Evolutionary conservation across 2,113 vertebrate genomes (phyloP).

Genomic region (Pygoscelis antarcticus): DNA sequence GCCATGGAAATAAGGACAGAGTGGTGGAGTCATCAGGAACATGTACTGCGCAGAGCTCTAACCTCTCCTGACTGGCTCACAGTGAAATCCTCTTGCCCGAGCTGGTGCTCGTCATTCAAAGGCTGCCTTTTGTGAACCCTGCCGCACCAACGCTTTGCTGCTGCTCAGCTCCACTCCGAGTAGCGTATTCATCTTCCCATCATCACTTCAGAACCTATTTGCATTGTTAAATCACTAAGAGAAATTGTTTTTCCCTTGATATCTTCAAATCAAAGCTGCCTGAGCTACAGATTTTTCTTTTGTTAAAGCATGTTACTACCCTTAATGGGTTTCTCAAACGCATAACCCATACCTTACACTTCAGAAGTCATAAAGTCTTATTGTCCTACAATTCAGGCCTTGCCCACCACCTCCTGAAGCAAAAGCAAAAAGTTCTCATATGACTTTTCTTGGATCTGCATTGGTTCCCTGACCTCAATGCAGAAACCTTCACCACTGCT

Average conservation of each 20-base stretch:
- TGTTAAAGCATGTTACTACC: neutral
- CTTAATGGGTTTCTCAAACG: neutral
- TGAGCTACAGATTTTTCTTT: neutral
- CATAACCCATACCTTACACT: neutral
- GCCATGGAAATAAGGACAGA: neutral
- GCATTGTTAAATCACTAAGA: neutral
- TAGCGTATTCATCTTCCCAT: neutral
- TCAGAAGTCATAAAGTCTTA: neutral
- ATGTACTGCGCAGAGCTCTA: neutral
- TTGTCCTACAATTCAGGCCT: neutral
- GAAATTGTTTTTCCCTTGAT: neutral
- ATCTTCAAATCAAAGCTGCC: slow-evolving; percentile 13
- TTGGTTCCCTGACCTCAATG: neutral
- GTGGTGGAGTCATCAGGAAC: neutral
- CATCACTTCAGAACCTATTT: neutral
- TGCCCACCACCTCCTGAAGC: neutral
- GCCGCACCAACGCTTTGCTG: neutral
- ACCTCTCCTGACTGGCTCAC: neutral
- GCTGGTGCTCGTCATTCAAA: neutral
- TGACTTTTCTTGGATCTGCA: neutral
- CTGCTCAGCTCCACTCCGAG: neutral
- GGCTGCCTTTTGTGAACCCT: neutral
- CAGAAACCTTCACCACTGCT: neutral
- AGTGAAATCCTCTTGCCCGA: neutral
- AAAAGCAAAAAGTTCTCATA: neutral